Percentiles rank a stretch among this genome's conserved stretches.
These are phyloP conservation scores for Schlechtendalia chinensis DNA, from an alignment of 1,140 invertebrate species.

Conservation along the genomic window DNA sequence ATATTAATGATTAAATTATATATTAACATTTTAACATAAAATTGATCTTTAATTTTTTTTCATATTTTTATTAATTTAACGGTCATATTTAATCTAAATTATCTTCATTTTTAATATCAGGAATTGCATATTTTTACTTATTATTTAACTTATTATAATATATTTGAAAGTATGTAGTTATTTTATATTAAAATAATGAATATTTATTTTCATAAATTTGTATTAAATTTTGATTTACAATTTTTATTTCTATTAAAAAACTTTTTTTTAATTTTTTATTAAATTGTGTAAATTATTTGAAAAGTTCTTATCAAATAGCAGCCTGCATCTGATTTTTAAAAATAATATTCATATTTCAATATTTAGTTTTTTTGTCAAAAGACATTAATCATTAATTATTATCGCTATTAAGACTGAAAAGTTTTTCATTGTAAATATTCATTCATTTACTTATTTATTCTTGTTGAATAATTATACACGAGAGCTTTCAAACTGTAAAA, in stretches of 20 bases:
- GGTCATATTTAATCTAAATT: too few relatives aligned
- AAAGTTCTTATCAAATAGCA: background rate
- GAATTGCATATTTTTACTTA: background rate
- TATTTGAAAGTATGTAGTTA: background rate
- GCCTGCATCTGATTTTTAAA: background rate
- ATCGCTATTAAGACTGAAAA: conserved; percentile 12
- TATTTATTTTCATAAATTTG: background rate
- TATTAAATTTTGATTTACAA: background rate
- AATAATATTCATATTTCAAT: background rate
- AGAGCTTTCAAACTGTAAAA: background rate
- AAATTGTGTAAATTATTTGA: background rate
- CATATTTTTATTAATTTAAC: too few relatives aligned
- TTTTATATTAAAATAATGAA: background rate
- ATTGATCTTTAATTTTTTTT: too few relatives aligned
- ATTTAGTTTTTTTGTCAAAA: background rate
- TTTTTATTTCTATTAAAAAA: background rate
- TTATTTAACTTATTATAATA: background rate
- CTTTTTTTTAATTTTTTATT: too few relatives aligned
- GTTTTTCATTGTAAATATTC: background rate
- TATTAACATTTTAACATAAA: too few relatives aligned
- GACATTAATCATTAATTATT: conserved; percentile 19
- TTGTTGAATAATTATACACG: background rate
- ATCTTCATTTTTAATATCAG: too few relatives aligned
- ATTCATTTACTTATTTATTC: background rate
- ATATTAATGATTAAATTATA: too few relatives aligned